A percentile compares a stretch with the other conserved stretches of the same genome.
phyloP scores from a whole-genome alignment of 1,140 invertebrate genomes.

The Halesus radiatus region DNA sequence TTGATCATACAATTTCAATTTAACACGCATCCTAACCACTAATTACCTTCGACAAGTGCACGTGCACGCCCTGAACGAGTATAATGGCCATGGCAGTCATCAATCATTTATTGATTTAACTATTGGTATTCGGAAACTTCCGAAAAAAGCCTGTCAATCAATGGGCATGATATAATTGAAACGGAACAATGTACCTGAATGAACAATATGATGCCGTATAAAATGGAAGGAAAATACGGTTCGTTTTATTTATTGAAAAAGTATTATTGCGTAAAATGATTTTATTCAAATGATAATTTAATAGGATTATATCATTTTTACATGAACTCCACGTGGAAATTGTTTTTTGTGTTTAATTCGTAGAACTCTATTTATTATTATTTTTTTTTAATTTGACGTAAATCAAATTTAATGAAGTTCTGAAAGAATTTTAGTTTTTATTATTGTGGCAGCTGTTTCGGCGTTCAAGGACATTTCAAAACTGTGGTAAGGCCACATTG shows the following conservation, averaged over 20 bases:
- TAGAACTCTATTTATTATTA: too few relatives aligned
- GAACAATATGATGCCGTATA: background rate
- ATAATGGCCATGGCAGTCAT: background rate
- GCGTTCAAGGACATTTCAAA: too few relatives aligned
- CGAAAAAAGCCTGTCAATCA: background rate
- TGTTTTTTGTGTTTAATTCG: too few relatives aligned
- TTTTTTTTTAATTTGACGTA: too few relatives aligned
- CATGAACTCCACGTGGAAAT: too few relatives aligned
- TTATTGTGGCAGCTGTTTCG: too few relatives aligned
- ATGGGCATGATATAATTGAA: background rate
- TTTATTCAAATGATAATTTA: background rate
- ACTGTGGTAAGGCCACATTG: too few relatives aligned
- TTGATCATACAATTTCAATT: constrained; percentile 35
- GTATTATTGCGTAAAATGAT: background rate
- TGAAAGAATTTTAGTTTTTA: too few relatives aligned
- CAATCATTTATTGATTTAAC: constrained; percentile 19
- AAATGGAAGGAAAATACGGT: background rate
- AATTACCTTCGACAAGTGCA: background rate
- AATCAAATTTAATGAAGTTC: too few relatives aligned
- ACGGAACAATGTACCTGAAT: background rate
- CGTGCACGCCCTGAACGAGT: background rate
- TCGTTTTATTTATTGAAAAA: background rate
- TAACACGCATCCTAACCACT: background rate
- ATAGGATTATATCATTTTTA: too few relatives aligned
- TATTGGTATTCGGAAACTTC: background rate